Evolutionary conservation across 2,797 vertebrate species (phyloP).

Genomic region (Chelon auratus): DNA sequence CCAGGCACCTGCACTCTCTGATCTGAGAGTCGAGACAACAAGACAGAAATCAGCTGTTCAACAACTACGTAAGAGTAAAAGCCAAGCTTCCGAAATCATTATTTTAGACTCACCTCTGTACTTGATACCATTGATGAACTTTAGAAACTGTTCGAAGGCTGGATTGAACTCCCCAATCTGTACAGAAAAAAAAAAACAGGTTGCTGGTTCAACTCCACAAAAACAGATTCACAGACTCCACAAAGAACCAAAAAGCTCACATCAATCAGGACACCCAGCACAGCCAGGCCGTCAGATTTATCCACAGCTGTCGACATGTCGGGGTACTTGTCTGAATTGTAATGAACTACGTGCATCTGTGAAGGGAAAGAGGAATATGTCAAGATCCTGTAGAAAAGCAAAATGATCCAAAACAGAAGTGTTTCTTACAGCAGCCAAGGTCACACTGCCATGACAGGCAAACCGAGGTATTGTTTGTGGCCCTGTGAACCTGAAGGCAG

Average conservation of each 20-base stretch:
- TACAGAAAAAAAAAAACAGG: conserved; percentile 20
- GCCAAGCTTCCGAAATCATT: neutral
- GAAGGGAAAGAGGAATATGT: conserved; percentile 45
- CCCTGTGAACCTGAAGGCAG: too few species aligned
- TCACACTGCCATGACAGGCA: too few species aligned
- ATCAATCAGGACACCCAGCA: conserved; percentile 94
- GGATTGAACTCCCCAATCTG: conserved; percentile 92
- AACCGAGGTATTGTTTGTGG: too few species aligned
- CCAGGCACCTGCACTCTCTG: conserved; percentile 86
- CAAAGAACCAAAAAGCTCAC: conserved; percentile 78
- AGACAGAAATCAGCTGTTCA: conserved; percentile 17
- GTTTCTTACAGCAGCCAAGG: too few species aligned
- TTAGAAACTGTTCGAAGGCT: conserved; percentile 90
- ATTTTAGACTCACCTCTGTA: conserved; percentile 86
- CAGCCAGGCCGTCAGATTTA: conserved; percentile 92
- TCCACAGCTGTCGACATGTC: conserved; percentile 86
- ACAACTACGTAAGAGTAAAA: neutral
- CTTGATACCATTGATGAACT: conserved; percentile 87
- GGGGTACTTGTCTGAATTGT: conserved; percentile 92
- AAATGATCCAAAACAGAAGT: neutral
- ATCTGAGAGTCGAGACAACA: conserved; percentile 76
- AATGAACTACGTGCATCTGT: conserved; percentile 97
- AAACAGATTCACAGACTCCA: neutral
- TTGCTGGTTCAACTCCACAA: neutral
- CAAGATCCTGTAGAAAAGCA: conserved; percentile 3